These are phyloP conservation scores for Atta colombica DNA, from an alignment of 1,140 invertebrate species.

Conservation along the genomic window DNA sequence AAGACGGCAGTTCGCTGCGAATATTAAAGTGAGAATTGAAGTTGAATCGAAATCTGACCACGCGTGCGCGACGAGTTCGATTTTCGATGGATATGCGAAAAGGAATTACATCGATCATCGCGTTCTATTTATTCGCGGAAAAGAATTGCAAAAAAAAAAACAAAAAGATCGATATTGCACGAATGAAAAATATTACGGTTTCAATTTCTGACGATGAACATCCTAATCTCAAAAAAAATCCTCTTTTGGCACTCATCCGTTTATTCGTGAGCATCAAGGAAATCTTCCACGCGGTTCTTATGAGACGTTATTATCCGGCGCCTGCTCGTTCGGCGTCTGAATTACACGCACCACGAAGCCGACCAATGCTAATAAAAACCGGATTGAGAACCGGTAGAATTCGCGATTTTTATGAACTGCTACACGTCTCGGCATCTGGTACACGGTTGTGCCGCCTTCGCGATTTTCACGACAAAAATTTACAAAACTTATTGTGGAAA, in stretches of 20 bases:
- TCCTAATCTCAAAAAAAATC: slow-evolving; percentile 3
- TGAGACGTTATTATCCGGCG: slow-evolving; percentile 16
- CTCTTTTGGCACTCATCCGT: neutral
- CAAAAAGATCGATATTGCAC: neutral
- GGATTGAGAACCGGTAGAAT: slow-evolving; percentile 69
- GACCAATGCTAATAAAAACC: slow-evolving; percentile 58
- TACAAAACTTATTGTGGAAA: slow-evolving; percentile 20
- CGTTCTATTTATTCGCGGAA: neutral
- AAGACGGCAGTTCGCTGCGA: neutral
- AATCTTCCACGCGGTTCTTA: neutral
- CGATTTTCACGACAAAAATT: slow-evolving; percentile 8
- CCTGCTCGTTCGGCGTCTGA: neutral
- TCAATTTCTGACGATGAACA: neutral
- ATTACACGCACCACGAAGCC: slow-evolving; percentile 8
- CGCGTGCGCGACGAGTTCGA: neutral
- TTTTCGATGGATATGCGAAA: neutral
- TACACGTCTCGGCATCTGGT: neutral
- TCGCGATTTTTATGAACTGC: slow-evolving; percentile 45
- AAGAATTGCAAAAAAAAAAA: neutral
- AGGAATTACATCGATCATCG: neutral
- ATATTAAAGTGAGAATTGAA: neutral
- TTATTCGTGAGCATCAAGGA: neutral
- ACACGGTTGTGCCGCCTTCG: slow-evolving; percentile 9
- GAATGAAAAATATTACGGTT: neutral
- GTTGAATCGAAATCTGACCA: slow-evolving; percentile 11